Base-by-base conservation (phyloP, 1,140 invertebrate species). In the Eueides isabella region DNA sequence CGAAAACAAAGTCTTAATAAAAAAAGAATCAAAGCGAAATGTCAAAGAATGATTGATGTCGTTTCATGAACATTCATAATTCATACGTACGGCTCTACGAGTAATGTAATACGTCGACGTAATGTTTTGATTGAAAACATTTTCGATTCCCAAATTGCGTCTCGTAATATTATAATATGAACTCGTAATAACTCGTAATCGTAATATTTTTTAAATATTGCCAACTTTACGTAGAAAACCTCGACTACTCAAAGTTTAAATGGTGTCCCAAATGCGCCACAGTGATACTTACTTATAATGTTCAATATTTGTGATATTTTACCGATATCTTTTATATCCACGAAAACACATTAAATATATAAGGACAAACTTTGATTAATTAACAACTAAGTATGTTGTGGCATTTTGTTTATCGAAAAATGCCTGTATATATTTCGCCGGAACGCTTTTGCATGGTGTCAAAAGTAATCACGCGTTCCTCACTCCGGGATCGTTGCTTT, bases 11-110 rank as follows among this genome's bases (percentile, higher is more conserved):
- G 14, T 67, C 26, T 67, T 23, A 41, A 65, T 35, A 38, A 65
- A 35, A 67, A 67, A 38, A 66, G 23, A 66, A 66, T 66, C 23
- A 66, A 66, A 26, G 48, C 9, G 23, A 55, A 26, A 55, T 55
- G 48, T 55, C 48, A 55, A 55, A 55, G 9, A 55, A 55, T 55
- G 48, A 26, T 55, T 55, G 48, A 55, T 55, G 48, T 55, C 48
- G 48, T 26, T 55, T 55, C 48, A 26, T 26, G 48, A 55, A 55
- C 23, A 55, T 55, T 55, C 48, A 55, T 55, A 55, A 55, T 55
- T 55, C 48, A 26, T 14, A 55, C 48, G 48, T 55, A 55, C 48
- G 48, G 19, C 48, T 26, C 48, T 55, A 14, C 23, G 23, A 55
- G 48, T 55, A 55, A 55, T 26, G 48, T 55, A 55, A 14, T 55